phyloP scores from a whole-genome alignment of 2,113 vertebrate genomes.

The Macroglossus sobrinus region DNA sequence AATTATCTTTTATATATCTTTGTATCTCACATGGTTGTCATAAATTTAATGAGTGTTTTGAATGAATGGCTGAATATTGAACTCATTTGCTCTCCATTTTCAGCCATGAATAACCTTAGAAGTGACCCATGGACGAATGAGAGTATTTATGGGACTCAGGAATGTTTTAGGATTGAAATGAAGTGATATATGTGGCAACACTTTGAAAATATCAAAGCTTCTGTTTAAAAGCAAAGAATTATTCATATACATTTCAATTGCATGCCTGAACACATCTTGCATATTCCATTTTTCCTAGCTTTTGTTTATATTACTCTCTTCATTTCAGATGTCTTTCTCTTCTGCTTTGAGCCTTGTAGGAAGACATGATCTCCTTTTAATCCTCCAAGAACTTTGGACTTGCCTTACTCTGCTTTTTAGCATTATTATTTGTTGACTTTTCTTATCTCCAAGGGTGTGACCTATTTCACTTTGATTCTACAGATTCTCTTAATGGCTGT shows the following conservation, averaged over 20 bases:
- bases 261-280: background rate
- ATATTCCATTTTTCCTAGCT: background rate
- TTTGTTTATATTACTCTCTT: background rate
- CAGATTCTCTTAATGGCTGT: background rate
- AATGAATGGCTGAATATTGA: background rate
- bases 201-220: background rate
- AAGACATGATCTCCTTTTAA: background rate
- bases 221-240: background rate
- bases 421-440: conserved; percentile 41
- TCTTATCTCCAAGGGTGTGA: background rate
- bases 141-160: background rate
- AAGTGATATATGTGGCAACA: background rate
- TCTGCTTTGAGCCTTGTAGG: background rate
- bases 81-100: conserved; percentile 4
- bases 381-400: background rate
- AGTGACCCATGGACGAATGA: conserved; percentile 12
- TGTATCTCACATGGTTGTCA: background rate
- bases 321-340: background rate
- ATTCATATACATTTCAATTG: background rate
- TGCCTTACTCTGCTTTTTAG: background rate
- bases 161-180: background rate
- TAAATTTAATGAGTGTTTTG: background rate
- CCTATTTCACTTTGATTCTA: background rate
- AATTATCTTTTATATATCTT: background rate
- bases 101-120: background rate